phyloP scores from a whole-genome alignment of 2,888 invertebrate species.

The Sphaeridia pumilis region DNA sequence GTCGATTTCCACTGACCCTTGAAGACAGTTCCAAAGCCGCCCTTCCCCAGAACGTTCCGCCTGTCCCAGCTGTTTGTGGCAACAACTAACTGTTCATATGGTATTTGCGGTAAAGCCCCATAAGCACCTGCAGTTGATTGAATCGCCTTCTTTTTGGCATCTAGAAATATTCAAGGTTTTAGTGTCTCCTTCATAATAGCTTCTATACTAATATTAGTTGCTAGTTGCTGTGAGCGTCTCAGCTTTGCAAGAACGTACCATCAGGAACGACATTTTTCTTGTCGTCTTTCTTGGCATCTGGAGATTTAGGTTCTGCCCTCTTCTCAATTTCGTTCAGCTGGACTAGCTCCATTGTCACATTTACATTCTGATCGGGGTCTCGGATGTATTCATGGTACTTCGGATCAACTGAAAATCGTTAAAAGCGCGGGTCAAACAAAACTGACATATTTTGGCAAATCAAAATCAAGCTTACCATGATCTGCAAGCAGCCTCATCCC shows the following conservation, averaged over 20 bases:
- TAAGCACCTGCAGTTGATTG: conserved; percentile 18
- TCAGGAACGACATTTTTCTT: conserved; percentile 13
- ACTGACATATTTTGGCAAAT: too few relatives aligned
- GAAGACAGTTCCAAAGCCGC: conserved; percentile 88
- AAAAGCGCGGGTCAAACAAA: too few relatives aligned
- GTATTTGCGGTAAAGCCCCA: conserved; percentile 45
- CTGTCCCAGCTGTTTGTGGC: conserved; percentile 72
- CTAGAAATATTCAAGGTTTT: too few relatives aligned
- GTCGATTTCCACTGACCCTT: conserved; percentile 79
- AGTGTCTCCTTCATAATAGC: too few relatives aligned
- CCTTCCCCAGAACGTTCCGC: conserved; percentile 61
- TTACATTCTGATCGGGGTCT: conserved; percentile 28
- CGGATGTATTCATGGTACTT: conserved; percentile 47
- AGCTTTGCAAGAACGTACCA: too few relatives aligned
- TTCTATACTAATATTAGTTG: too few relatives aligned
- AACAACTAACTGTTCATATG: conserved; percentile 59
- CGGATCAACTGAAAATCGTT: conserved; percentile 51
- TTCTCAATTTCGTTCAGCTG: too few relatives aligned
- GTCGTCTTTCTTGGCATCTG: conserved; percentile 10
- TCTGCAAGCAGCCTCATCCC: conserved; percentile 59
- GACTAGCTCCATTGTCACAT: conserved; percentile 32
- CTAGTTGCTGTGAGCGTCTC: too few relatives aligned
- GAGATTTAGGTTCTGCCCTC: conserved; percentile 24
- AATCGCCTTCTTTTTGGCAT: too few relatives aligned
- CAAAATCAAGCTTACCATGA: conserved; percentile 43